Percentiles rank a stretch among this genome's conserved stretches.
Conservation (phyloP, 2,797 vertebrate species). For the Lacerta bilineata region DNA sequence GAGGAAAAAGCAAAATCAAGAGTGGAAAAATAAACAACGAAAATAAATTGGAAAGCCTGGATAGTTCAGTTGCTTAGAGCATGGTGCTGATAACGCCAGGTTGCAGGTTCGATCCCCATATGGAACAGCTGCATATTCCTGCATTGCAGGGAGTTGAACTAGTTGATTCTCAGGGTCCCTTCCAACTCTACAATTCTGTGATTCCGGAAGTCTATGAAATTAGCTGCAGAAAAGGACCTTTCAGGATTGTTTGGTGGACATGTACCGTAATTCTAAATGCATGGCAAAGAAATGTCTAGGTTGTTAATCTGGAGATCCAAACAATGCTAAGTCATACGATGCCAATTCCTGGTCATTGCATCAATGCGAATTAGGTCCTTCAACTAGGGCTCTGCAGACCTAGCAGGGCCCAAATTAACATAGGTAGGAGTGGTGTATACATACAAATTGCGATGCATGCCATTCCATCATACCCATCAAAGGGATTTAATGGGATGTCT, state of each 20-base stretch:
- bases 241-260: neutral
- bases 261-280: neutral
- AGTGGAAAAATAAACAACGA: neutral
- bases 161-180: too few relatives aligned
- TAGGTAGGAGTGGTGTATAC: rapidly evolving
- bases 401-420: too few relatives aligned
- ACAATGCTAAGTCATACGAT: neutral
- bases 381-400: too few relatives aligned
- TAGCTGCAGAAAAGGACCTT: neutral
- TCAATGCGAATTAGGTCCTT: too few relatives aligned
- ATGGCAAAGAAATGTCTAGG: neutral
- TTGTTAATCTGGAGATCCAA: neutral
- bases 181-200: too few relatives aligned
- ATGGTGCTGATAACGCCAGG: too few relatives aligned
- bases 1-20: neutral
- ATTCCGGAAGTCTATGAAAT: neutral
- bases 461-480: neutral
- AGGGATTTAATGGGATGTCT: neutral
- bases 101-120: too few relatives aligned
- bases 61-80: too few relatives aligned
- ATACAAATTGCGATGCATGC: neutral
- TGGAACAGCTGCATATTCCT: too few relatives aligned
- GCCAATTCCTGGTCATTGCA: too few relatives aligned
- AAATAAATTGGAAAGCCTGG: too few relatives aligned
- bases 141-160: too few relatives aligned